Percentiles rank a stretch among this genome's conserved stretches.
These are phyloP conservation scores for Biston stratarius DNA, from an alignment of 2,888 invertebrate genomes.

Conservation along the genomic window DNA sequence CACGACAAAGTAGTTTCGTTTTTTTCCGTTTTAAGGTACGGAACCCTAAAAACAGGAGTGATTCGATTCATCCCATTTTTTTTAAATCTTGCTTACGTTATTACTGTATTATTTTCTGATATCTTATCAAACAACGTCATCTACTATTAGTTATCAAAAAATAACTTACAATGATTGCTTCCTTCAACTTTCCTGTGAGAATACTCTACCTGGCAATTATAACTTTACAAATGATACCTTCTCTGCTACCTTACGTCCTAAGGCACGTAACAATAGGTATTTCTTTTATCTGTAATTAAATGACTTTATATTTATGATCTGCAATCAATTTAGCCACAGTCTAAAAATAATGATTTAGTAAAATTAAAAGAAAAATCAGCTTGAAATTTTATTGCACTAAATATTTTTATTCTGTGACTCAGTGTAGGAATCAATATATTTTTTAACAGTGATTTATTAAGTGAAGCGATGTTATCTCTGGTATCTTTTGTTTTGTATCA, in stretches of 20 bases:
- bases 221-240: conserved; percentile 31
- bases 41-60: too few relatives aligned
- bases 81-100: too few relatives aligned
- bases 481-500: conserved; percentile 59
- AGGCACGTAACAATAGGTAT: conserved; percentile 22
- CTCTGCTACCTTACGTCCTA: conserved; percentile 23
- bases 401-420: conserved; percentile 24
- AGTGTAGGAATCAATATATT: conserved; percentile 38
- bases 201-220: conserved; percentile 21
- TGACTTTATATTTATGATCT: conserved; percentile 21
- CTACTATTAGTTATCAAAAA: too few relatives aligned
- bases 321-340: conserved; percentile 22
- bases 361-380: not conserved
- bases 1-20: too few relatives aligned
- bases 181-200: conserved; percentile 25
- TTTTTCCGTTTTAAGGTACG: too few relatives aligned
- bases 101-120: too few relatives aligned
- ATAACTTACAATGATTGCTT: conserved; percentile 14
- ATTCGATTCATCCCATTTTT: too few relatives aligned
- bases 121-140: too few relatives aligned
- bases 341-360: conserved; percentile 1
- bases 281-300: conserved; percentile 32
- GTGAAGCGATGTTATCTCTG: conserved; percentile 54
- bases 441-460: conserved; percentile 61
- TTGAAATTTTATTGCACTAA: not conserved